Percentiles rank a stretch among this genome's conserved stretches.
These are phyloP conservation scores for Eurytoma californica DNA, from an alignment of 2,888 invertebrate genomes.

Conservation along the genomic window DNA sequence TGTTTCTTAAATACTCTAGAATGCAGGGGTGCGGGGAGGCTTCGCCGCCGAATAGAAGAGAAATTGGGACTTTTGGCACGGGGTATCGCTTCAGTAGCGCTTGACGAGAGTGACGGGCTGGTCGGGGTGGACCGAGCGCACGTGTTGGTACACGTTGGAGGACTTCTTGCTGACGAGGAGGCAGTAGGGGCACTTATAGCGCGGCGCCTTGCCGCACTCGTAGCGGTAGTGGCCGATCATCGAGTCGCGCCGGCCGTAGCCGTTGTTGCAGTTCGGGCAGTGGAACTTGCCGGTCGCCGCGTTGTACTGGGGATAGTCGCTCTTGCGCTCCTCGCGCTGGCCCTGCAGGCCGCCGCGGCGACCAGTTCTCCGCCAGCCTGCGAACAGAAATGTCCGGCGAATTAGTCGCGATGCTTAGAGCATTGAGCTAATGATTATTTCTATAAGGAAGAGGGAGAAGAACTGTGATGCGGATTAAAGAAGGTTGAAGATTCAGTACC, in stretches of 20 bases:
- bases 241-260: slow-evolving; percentile 71
- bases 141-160: slow-evolving; percentile 70
- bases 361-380: no score
- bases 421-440: no score
- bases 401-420: no score
- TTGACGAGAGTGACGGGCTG: slow-evolving; percentile 67
- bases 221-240: slow-evolving; percentile 73
- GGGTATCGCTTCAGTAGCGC: slow-evolving; percentile 62
- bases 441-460: no score
- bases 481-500: no score
- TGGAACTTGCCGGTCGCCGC: slow-evolving; percentile 68
- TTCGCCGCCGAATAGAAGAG: no score
- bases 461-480: no score
- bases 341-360: background rate
- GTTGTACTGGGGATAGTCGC: slow-evolving; percentile 41
- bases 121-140: slow-evolving; percentile 68
- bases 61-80: no score
- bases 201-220: slow-evolving; percentile 73
- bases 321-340: background rate
- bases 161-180: slow-evolving; percentile 68
- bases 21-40: no score
- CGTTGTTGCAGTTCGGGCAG: slow-evolving; percentile 73
- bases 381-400: no score
- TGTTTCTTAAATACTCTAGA: no score
- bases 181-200: slow-evolving; percentile 73